Conservation (phyloP, 2,113 vertebrate species). For the Petrocephalus zakoni region DNA sequence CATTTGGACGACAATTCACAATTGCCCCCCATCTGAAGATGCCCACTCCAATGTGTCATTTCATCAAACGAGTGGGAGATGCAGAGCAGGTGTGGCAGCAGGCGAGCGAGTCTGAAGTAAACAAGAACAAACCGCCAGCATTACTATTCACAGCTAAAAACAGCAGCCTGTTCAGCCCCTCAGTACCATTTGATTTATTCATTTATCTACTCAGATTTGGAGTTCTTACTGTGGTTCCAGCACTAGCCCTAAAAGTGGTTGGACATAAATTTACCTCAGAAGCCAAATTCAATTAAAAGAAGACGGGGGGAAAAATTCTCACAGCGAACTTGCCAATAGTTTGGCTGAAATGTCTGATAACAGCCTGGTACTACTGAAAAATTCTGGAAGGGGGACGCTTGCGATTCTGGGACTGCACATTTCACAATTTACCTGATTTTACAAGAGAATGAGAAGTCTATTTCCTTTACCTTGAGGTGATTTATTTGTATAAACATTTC, state of each 20-base stretch:
- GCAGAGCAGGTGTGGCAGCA: neutral
- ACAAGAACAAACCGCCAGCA: neutral
- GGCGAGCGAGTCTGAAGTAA: neutral
- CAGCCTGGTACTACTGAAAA: neutral
- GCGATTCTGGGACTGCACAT: slow-evolving; percentile 46
- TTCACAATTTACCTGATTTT: slow-evolving; percentile 32
- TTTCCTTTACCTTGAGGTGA: slow-evolving; percentile 59
- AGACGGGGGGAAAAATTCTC: neutral
- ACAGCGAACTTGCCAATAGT: neutral
- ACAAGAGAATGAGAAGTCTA: slow-evolving; percentile 39
- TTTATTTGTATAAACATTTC: slow-evolving; percentile 70
- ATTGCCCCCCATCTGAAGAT: slow-evolving; percentile 24
- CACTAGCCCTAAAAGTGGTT: neutral
- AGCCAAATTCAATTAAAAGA: slow-evolving; percentile 9
- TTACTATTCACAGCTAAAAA: neutral
- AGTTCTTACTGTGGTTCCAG: neutral
- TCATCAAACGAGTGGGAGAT: neutral
- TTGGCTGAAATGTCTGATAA: slow-evolving; percentile 9
- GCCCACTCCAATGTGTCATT: slow-evolving; percentile 16
- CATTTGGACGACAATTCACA: slow-evolving; percentile 45
- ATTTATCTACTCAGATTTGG: neutral
- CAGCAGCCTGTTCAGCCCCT: neutral
- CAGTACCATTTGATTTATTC: neutral
- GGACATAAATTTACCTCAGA: neutral
- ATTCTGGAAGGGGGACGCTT: neutral